phyloP scores from a whole-genome alignment of 2,797 vertebrate species.

The Uromys caudimaculatus region DNA sequence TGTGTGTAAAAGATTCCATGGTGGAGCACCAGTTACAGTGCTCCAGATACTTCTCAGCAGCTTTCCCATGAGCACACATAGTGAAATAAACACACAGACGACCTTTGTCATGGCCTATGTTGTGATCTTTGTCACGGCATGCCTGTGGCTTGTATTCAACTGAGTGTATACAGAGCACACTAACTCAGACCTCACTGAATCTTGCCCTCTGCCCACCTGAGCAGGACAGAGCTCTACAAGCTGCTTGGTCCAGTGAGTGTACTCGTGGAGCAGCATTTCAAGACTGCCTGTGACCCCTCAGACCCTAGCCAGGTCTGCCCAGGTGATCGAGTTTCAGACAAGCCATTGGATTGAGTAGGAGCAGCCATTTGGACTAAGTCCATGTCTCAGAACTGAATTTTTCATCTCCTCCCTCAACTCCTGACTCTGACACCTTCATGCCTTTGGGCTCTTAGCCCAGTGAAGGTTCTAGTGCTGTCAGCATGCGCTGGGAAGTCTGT shows the following conservation, averaged over 20 bases:
- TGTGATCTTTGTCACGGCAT: too few species aligned
- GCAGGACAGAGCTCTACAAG: background rate
- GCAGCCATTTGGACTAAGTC: background rate
- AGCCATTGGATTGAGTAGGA: background rate
- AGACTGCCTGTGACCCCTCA: background rate
- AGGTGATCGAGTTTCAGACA: background rate
- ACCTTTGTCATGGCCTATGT: background rate
- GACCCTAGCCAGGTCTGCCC: background rate
- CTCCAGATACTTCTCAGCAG: too few species aligned
- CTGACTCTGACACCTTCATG: background rate
- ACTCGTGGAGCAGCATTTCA: background rate
- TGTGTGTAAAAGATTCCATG: background rate
- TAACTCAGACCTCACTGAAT: background rate
- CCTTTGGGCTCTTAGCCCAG: background rate
- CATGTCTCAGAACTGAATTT: background rate
- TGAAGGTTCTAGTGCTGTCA: background rate
- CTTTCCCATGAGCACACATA: background rate
- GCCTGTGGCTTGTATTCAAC: background rate
- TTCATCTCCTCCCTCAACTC: background rate
- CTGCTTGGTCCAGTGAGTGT: background rate
- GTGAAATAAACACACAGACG: background rate
- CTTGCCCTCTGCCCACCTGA: background rate
- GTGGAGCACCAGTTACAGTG: background rate
- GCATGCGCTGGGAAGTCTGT: background rate
- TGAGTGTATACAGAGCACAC: too few species aligned